Evolutionary conservation across 2,888 invertebrate species (phyloP), one percentile per base, ranked within the genome.

Genomic region (Tethea ocularis): DNA sequence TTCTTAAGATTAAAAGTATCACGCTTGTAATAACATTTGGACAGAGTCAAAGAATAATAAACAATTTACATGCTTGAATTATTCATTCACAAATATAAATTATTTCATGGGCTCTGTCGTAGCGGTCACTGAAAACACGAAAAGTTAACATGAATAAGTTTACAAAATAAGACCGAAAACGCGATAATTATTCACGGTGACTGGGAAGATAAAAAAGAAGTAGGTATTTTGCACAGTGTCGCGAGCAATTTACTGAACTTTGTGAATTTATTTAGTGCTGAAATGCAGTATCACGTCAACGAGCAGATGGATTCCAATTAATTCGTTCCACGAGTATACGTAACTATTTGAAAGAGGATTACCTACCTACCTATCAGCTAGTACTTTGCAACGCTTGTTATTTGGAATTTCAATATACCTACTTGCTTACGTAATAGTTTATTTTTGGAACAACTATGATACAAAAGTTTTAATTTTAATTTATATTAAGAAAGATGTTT

Each of bases 241-340:
- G 24, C 8, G 52, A 58, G 59, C 55, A 59, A 67, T 70, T 71
- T 63, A 59, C 60, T 70, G 64, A 61, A 68, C 69, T 75, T 74
- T 72, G 67, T 68, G 62, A 75, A 76, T 73, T 72, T 20, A 74
- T 77, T 76, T 69, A 76, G 57, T 67, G 68, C 68, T 64, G 64
- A 71, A 74, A 60, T 73, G 71, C 67, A 74, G 66, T 74, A 78
- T 70, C 61, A 61, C 67, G 66, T 67, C 64, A 76, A 68, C 64
- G 66, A 58, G 59, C 66, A 71, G 69, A 74, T 72, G 72, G 68
- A 74, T 78, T 80, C 76, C 71, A 78, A 81, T 83, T 80, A 80
- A 81, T 75, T 74, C 54, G 61, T 66, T 63, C 53, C 68, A 65
- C 64, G 55, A 63, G 59, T 65, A 64, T 59, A 60, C 64, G 58